These are phyloP conservation scores for Drosophila seguyi DNA, from an alignment of 1,140 invertebrate genomes.

Conservation along the genomic window DNA sequence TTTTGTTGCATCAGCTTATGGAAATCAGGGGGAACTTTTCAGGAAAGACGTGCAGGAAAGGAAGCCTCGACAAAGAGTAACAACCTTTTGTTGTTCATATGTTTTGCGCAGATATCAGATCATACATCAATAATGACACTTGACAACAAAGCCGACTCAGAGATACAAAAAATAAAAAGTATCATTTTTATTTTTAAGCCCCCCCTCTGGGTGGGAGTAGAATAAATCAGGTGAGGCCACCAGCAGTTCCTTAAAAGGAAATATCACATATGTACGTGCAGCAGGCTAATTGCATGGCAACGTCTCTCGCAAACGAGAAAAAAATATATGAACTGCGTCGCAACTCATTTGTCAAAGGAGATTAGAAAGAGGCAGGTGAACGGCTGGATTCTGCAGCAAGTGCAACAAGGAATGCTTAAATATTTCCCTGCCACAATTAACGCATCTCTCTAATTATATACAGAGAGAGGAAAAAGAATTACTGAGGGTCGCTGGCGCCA, in stretches of 20 bases:
- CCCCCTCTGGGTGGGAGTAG: neutral
- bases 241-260: slow-evolving; percentile 6
- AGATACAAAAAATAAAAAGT: slow-evolving; percentile 15
- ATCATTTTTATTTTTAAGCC: slow-evolving; percentile 44
- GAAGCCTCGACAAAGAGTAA: slow-evolving; percentile 11
- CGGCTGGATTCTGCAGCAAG: slow-evolving; percentile 20
- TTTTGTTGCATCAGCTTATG: slow-evolving; percentile 38
- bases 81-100: slow-evolving; percentile 53
- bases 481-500: slow-evolving; percentile 27
- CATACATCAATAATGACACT: slow-evolving; percentile 80
- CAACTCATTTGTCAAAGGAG: slow-evolving; percentile 70
- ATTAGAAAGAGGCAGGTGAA: slow-evolving; percentile 34
- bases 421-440: slow-evolving; percentile 63
- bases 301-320: slow-evolving; percentile 6
- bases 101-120: slow-evolving; percentile 67
- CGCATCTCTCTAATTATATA: slow-evolving; percentile 77
- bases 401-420: slow-evolving; percentile 29
- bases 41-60: slow-evolving; percentile 4
- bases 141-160: slow-evolving; percentile 67
- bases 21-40: neutral
- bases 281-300: slow-evolving; percentile 35
- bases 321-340: slow-evolving; percentile 27
- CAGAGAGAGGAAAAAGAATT: slow-evolving; percentile 1
- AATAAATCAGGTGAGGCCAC: slow-evolving; percentile 17
- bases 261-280: slow-evolving; percentile 1